phyloP scores from a whole-genome alignment of 1,140 invertebrate species.

The Phthorimaea operculella region DNA sequence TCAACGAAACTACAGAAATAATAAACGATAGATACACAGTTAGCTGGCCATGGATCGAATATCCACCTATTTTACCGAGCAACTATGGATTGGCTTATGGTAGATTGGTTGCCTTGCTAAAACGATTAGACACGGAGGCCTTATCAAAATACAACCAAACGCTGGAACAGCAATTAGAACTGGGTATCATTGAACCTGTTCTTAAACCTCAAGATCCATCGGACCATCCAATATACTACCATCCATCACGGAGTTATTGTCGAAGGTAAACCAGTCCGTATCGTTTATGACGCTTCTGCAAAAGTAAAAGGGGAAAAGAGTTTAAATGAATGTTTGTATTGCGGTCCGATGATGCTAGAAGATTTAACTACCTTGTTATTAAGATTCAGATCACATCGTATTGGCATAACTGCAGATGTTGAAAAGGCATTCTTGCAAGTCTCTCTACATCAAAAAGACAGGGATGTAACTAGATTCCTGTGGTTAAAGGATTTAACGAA shows the following conservation, averaged over 20 bases:
- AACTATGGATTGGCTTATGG: constrained; percentile 21
- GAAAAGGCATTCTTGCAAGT: constrained; percentile 24
- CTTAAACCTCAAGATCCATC: neutral
- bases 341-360: constrained; percentile 19
- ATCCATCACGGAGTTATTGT: constrained; percentile 11
- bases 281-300: constrained; percentile 19
- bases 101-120: constrained; percentile 14
- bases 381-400: constrained; percentile 15
- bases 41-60: constrained; percentile 24
- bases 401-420: constrained; percentile 20
- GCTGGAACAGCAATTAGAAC: constrained; percentile 14
- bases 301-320: constrained; percentile 15
- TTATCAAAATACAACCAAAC: constrained; percentile 5
- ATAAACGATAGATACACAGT: constrained; percentile 18
- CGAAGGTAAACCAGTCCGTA: constrained; percentile 8
- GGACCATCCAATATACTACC: constrained; percentile 16
- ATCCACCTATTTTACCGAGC: constrained; percentile 12
- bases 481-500: constrained; percentile 18
- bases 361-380: constrained; percentile 18
- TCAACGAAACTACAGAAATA: constrained; percentile 18
- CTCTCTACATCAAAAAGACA: constrained; percentile 16
- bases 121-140: constrained; percentile 7
- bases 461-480: constrained; percentile 22
- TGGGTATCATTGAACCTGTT: constrained; percentile 13
- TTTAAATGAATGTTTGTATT: constrained; percentile 22